Conservation (phyloP, 1,140 invertebrate species). For the Chionoecetes opilio region DNA sequence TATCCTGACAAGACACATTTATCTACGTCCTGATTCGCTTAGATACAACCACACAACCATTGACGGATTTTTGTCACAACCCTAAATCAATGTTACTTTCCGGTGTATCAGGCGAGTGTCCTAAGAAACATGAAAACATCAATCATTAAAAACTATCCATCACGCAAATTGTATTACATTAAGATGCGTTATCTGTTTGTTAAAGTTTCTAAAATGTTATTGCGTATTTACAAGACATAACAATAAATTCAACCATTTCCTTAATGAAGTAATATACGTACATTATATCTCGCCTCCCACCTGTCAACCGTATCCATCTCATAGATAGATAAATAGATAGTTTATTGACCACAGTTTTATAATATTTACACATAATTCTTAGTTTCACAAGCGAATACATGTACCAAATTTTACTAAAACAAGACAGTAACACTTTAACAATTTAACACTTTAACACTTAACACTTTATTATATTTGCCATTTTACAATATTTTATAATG, state of each 20-base stretch:
- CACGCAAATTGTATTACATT: background rate
- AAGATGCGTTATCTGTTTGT: background rate
- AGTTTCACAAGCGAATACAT: too few relatives aligned
- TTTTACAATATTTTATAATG: too few relatives aligned
- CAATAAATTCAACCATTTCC: background rate
- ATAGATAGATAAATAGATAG: too few relatives aligned
- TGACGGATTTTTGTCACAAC: background rate
- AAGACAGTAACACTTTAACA: too few relatives aligned
- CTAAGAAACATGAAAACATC: background rate
- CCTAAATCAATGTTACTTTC: background rate
- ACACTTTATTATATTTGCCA: too few relatives aligned
- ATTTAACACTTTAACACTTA: too few relatives aligned
- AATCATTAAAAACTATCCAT: background rate
- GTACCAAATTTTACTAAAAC: too few relatives aligned
- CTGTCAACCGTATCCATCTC: background rate
- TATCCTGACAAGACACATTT: too few relatives aligned
- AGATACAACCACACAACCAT: background rate
- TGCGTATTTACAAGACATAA: background rate
- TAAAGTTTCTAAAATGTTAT: too few relatives aligned
- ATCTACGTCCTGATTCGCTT: background rate
- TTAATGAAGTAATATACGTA: background rate
- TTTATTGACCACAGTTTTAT: too few relatives aligned
- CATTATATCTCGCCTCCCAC: background rate
- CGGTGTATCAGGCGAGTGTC: background rate
- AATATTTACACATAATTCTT: too few relatives aligned